These are phyloP conservation scores for Tenualosa thibaudeaui DNA, from an alignment of 2,797 vertebrate genomes.

Conservation along the genomic window DNA sequence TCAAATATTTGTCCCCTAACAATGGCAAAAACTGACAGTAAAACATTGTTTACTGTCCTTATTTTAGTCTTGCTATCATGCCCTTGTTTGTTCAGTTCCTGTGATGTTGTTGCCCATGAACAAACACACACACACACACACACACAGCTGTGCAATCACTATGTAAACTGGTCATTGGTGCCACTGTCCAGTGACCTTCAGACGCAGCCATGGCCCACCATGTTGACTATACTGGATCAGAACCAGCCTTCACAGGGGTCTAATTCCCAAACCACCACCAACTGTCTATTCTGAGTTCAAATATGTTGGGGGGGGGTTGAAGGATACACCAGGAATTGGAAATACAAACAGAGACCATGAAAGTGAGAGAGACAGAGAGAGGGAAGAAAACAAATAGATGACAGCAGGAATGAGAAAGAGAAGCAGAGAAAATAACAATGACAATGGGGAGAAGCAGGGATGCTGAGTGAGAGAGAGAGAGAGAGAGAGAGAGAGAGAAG, in stretches of 20 bases:
- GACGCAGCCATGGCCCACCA: constrained; percentile 25
- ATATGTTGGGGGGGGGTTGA: too few species aligned
- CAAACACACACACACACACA: background rate
- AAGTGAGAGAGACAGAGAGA: background rate
- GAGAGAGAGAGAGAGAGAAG: background rate
- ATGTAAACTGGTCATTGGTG: background rate
- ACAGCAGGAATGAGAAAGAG: too few species aligned
- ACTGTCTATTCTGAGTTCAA: background rate
- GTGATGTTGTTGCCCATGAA: background rate
- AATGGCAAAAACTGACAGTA: background rate
- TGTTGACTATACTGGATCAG: constrained; percentile 47
- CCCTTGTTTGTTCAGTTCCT: background rate
- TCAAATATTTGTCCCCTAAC: background rate
- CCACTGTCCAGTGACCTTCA: constrained; percentile 33
- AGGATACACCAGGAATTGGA: too few species aligned
- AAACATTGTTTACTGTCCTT: background rate
- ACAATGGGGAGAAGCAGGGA: background rate
- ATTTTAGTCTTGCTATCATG: background rate
- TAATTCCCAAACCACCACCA: background rate
- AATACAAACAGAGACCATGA: background rate
- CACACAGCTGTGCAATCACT: background rate
- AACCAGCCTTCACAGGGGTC: constrained; percentile 28
- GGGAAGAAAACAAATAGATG: background rate
- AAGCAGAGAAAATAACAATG: too few species aligned
- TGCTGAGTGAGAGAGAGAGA: background rate